phyloP scores from a whole-genome alignment of 2,888 invertebrate species.

The Tribolium freemani region DNA sequence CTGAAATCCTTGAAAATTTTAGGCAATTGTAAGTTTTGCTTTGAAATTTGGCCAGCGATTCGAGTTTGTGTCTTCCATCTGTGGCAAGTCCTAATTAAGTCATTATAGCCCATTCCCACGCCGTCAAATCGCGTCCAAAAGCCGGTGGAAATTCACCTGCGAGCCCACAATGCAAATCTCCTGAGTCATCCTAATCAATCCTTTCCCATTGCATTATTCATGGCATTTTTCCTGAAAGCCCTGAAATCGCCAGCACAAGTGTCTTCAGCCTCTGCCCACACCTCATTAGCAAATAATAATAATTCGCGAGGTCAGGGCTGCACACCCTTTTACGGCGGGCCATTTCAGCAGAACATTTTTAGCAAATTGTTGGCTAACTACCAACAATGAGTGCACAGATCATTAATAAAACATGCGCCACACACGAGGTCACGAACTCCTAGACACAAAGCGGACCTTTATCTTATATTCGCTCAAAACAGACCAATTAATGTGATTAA shows the following conservation, averaged over 20 bases:
- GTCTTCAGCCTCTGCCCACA: constrained; percentile 11
- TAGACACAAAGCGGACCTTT: constrained; percentile 42
- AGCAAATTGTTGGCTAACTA: constrained; percentile 42
- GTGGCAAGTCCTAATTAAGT: constrained; percentile 1
- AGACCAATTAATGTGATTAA: constrained; percentile 42
- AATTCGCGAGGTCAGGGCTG: background rate
- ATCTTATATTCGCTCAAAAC: constrained; percentile 40
- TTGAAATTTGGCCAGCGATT: too few species aligned
- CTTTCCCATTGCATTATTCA: constrained; percentile 21
- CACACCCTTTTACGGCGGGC: background rate
- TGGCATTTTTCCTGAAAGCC: constrained; percentile 11
- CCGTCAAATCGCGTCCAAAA: constrained; percentile 26
- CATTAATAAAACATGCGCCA: constrained; percentile 53
- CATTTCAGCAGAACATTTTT: constrained; percentile 11
- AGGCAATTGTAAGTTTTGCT: too few species aligned
- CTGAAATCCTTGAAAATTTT: too few species aligned
- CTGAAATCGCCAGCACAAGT: constrained; percentile 9
- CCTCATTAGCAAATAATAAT: background rate
- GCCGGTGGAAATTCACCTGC: constrained; percentile 31
- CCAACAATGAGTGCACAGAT: constrained; percentile 46
- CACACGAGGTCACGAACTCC: constrained; percentile 53
- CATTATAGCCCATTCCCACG: constrained; percentile 12
- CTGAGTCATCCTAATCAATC: constrained; percentile 30
- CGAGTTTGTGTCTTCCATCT: too few species aligned
- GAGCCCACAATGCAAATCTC: constrained; percentile 31